A percentile compares a stretch with the other conserved stretches of the same genome.
These are phyloP conservation scores for Macrosoma leucophasiata DNA, from an alignment of 2,888 invertebrate genomes.

Conservation along the genomic window DNA sequence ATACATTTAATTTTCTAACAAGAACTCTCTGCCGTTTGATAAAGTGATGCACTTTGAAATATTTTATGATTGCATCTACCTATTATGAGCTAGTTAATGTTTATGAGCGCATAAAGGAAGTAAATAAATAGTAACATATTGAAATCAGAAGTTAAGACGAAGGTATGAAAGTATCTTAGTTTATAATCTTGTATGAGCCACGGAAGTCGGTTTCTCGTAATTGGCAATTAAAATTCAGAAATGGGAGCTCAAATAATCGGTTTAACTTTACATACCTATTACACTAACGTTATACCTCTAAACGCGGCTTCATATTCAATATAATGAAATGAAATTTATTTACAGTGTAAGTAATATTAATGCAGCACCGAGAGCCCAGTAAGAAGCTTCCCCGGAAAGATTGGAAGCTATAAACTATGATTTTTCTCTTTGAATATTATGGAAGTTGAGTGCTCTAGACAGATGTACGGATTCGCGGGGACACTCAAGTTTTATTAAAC, in stretches of 20 bases:
- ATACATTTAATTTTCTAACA: too few relatives aligned
- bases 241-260: conserved; percentile 23
- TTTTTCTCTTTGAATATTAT: conserved; percentile 64
- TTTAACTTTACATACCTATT: conserved; percentile 19
- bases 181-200: conserved; percentile 10
- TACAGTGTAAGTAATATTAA: conserved; percentile 60
- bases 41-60: too few relatives aligned
- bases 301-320: conserved; percentile 39
- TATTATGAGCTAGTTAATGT: too few relatives aligned
- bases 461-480: conserved; percentile 32
- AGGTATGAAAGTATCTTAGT: background rate
- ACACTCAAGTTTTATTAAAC: conserved; percentile 33
- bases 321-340: conserved; percentile 49
- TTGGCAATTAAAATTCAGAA: conserved; percentile 27
- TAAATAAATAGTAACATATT: too few relatives aligned
- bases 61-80: too few relatives aligned
- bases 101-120: too few relatives aligned
- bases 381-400: conserved; percentile 60
- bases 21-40: too few relatives aligned
- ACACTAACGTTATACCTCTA: conserved; percentile 13
- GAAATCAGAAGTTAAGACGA: too few relatives aligned
- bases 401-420: conserved; percentile 65
- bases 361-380: conserved; percentile 36
- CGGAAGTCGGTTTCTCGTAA: conserved; percentile 24
- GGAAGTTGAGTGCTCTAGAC: conserved; percentile 48